Conservation (phyloP, 2,888 invertebrate genomes). For the Xylocampa areola region DNA sequence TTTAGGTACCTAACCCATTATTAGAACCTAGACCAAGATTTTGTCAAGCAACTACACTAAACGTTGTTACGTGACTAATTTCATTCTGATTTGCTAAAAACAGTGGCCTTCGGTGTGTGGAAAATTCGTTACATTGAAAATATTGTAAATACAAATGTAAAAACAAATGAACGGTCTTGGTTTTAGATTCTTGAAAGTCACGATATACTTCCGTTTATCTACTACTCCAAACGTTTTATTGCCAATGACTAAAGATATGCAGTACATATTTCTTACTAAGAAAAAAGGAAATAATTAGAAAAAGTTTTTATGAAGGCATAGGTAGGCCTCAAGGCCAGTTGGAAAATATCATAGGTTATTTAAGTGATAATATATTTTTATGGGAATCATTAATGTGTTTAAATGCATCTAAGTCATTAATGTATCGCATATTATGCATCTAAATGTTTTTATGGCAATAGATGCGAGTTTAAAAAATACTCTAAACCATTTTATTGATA, state of each 20-base stretch:
- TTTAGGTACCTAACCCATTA: constrained; percentile 7
- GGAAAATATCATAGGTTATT: constrained; percentile 27
- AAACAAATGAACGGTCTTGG: constrained; percentile 1
- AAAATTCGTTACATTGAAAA: constrained; percentile 31
- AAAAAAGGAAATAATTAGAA: constrained; percentile 2
- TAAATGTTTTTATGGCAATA: constrained; percentile 19
- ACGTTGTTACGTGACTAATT: constrained; percentile 34
- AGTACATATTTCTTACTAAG: background rate
- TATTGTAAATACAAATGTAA: background rate
- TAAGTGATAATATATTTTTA: constrained; percentile 37
- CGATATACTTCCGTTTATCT: too few relatives aligned
- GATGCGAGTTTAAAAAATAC: constrained; percentile 17
- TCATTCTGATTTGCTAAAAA: constrained; percentile 34
- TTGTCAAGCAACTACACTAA: constrained; percentile 19
- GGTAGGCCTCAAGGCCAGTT: too few relatives aligned
- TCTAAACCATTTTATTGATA: constrained; percentile 28
- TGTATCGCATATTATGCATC: constrained; percentile 11
- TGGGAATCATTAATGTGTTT: constrained; percentile 22
- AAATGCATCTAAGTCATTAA: constrained; percentile 34
- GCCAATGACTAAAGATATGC: too few relatives aligned
- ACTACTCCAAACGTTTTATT: too few relatives aligned
- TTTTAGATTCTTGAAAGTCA: background rate
- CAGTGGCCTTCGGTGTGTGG: constrained; percentile 33
- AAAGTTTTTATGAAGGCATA: constrained; percentile 5
- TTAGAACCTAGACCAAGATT: constrained; percentile 18